phyloP scores from a whole-genome alignment of 2,797 vertebrate species.

The Gallinago solitaria region DNA sequence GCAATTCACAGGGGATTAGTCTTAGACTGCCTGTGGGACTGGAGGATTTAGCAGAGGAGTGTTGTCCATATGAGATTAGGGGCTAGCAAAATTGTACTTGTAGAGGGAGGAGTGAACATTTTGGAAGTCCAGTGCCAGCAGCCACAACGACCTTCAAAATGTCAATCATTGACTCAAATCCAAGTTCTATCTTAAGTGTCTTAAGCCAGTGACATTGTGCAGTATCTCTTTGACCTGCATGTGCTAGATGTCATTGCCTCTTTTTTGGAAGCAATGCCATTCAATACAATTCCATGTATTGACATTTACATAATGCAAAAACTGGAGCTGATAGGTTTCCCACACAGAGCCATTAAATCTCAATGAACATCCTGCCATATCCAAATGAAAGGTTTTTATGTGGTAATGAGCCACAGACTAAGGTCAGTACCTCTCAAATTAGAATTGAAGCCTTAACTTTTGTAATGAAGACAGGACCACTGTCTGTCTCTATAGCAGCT shows the following conservation, averaged over 20 bases:
- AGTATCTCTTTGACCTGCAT: not conserved
- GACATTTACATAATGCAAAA: not conserved
- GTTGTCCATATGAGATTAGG: not conserved
- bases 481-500: constrained; percentile 17
- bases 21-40: not conserved
- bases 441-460: constrained; percentile 25
- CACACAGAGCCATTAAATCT: not conserved
- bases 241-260: not conserved
- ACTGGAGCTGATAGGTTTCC: not conserved
- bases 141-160: not conserved
- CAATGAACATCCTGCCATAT: not conserved
- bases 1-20: not conserved
- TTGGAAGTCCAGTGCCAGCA: fast-evolving
- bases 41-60: not conserved
- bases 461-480: not conserved
- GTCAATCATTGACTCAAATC: not conserved
- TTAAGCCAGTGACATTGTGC: not conserved
- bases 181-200: not conserved
- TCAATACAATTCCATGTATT: too few relatives aligned
- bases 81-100: not conserved
- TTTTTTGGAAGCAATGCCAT: not conserved
- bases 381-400: not conserved
- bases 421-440: not conserved
- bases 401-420: not conserved
- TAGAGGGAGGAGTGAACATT: not conserved